A percentile compares a stretch with the other conserved stretches of the same genome.
Conservation (phyloP, 2,888 invertebrate genomes). For the Orthosia gracilis region DNA sequence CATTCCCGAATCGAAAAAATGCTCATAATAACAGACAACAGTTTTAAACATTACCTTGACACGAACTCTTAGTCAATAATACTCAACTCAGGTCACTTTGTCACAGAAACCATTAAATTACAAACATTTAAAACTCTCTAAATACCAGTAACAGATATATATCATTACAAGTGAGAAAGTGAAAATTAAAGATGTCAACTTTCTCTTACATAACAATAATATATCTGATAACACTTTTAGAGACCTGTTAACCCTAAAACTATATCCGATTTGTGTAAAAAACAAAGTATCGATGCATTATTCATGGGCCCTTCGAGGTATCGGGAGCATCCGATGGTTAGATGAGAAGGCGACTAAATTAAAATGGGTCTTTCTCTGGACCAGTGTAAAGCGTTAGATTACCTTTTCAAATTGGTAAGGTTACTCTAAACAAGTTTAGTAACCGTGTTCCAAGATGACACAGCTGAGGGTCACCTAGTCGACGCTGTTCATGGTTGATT, state of each 20-base stretch:
- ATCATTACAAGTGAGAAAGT: conserved; percentile 55
- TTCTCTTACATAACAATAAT: conserved; percentile 64
- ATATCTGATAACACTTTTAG: conserved; percentile 52
- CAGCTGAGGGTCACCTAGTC: conserved; percentile 60
- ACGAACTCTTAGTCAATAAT: conserved; percentile 22
- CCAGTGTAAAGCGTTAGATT: conserved; percentile 20
- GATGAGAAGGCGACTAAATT: conserved; percentile 50
- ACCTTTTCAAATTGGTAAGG: conserved; percentile 49
- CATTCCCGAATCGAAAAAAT: background rate
- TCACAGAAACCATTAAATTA: conserved; percentile 23
- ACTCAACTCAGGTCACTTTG: conserved; percentile 13
- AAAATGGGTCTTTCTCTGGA: conserved; percentile 23
- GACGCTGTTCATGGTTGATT: conserved; percentile 54
- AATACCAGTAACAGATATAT: conserved; percentile 47
- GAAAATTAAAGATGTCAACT: conserved; percentile 60
- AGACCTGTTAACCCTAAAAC: conserved; percentile 67
- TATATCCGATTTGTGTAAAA: conserved; percentile 66
- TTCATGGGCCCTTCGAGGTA: conserved; percentile 66
- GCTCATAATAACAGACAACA: background rate
- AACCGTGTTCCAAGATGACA: conserved; percentile 67
- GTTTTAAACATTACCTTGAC: conserved; percentile 32
- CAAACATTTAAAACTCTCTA: conserved; percentile 50
- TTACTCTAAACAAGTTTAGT: conserved; percentile 63
- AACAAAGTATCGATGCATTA: conserved; percentile 61
- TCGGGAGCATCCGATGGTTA: conserved; percentile 53